Evolutionary conservation across 1,140 invertebrate species (phyloP), one percentile per base, ranked within the genome.

Genomic region (Brachionus angularis): DNA sequence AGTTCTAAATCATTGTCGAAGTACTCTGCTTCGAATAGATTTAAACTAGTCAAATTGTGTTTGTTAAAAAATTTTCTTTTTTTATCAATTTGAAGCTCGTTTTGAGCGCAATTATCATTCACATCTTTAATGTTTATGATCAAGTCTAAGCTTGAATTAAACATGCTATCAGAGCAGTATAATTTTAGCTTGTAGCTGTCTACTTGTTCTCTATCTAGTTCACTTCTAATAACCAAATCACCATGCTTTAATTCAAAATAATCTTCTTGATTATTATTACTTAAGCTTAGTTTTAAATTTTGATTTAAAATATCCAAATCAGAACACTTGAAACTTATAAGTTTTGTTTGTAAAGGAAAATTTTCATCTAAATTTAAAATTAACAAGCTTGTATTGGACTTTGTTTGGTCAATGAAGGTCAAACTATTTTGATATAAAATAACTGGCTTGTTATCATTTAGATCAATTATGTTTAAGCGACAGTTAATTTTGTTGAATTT

Each of bases 71-170:
- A 47, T 33, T 67, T 47, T 4, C 16, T 14, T 3, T 12, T 29
- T 8, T 39, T 34, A 10, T 50, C 47, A 4, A 21, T 39, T 46
- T 27, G 7, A 14, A 47, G 1, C 0, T 47, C 27, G 31, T 7
- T 34, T 14, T 33, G 29, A 21, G 47, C 29, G 36, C 62, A 67
- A 50, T 67, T 47, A 3, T 67, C 62, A 36, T 47, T 50, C 27
- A 50, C 27, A 50, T 67, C 62, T 1, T 34, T 36, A 1, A 67
- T 1, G 7, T n/a, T n/a, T 3, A 67, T 14, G 12, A 7, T 50
- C 10, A 50, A 14, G n/a, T 67, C 23, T 47, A 33, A 29, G 5
- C 62, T 67, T 8, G 62, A 2, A 33, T 36, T 67, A 21, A 31
- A 67, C 47, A 47, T 46, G 0, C 42, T 12, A 33, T 67, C 62